Base-by-base conservation (phyloP, 2,113 vertebrate species). In the Puffinus mauretanicus region DNA sequence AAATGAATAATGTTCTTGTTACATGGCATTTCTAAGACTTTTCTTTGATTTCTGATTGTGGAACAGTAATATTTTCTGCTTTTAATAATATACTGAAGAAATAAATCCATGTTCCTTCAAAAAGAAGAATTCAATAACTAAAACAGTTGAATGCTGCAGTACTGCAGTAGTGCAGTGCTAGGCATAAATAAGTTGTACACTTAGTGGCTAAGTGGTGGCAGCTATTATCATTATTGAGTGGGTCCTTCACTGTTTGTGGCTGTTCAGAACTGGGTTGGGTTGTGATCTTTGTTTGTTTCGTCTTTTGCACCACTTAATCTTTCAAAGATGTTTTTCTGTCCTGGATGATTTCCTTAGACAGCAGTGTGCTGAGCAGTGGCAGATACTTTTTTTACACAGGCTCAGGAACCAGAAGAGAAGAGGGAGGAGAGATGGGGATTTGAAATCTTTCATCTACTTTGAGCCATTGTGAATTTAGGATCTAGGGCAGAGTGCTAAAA, bases 401-500 rank as follows among this genome's bases (percentile, higher is more conserved):
- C 49, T 90, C 29, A 11, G 78, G 73, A 91, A 61, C 13, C 29
- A 88, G 69, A 87, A 85, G n/a, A 57, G 57, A 70, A 82, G 75
- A 67, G 67, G 34, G 67, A 79, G 79, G 83, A 84, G 72, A 55
- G 47, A 42, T 32, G 22, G 32, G 66, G 78, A 73, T 86, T 95
- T 69, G 77, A 86, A 97, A 88, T 93, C 78, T 88, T 94, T 96
- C 72, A 87, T 97, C 94, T 97, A 65, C 36, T 26, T 83, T 88
- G 38, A 87, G 92, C 90, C 65, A 94, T 61, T 96, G 57, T 95
- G 96, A 97, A 97, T 97, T 96, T 97, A 97, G 90, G 79, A 95
- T 88, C 75, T 66, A 93, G 94, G 88, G 95, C 94, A 92, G 92
- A 97, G 90, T 88, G 90, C 86, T 93, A 82, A 96, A 95, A 96